A percentile compares a stretch with the other conserved stretches of the same genome.
phyloP scores from a whole-genome alignment of 2,113 vertebrate genomes.

The Ctenomys sociabilis region DNA sequence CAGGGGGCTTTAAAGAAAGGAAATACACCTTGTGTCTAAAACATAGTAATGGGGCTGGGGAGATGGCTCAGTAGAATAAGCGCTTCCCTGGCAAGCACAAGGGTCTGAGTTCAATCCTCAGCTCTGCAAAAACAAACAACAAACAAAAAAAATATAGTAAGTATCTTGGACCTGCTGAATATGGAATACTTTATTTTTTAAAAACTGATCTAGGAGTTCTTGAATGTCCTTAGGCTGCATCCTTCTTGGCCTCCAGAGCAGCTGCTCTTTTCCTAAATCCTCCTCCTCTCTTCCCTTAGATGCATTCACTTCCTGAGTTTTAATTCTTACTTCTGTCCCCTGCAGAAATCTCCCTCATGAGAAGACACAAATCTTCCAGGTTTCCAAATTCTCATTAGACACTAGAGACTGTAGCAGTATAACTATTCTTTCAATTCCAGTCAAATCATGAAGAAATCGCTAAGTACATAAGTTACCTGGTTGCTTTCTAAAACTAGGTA shows the following conservation, averaged over 20 bases:
- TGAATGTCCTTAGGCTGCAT: background rate
- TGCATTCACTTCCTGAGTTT: conserved; percentile 22
- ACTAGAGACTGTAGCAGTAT: background rate
- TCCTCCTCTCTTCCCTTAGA: background rate
- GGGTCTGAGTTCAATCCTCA: too few species aligned
- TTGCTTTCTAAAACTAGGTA: conserved; percentile 24
- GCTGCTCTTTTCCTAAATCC: conserved; percentile 13
- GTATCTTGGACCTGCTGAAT: background rate
- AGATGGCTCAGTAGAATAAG: too few species aligned
- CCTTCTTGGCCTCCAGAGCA: background rate
- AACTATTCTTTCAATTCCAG: conserved; percentile 53
- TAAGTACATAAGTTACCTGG: conserved; percentile 42
- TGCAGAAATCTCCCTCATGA: conserved; percentile 28
- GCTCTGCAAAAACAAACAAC: too few species aligned
- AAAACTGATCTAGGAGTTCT: background rate
- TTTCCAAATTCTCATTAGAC: conserved; percentile 50
- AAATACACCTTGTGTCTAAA: conserved; percentile 12
- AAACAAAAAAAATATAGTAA: too few species aligned
- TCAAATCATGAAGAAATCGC: conserved; percentile 34
- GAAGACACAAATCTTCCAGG: conserved; percentile 32
- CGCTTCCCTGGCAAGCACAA: too few species aligned
- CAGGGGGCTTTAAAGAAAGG: background rate
- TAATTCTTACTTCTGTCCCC: conserved; percentile 44
- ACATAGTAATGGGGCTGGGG: too few species aligned
- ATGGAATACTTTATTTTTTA: conserved; percentile 16